phyloP scores from a whole-genome alignment of 1,140 invertebrate genomes.

The Neodiprion lecontei region DNA sequence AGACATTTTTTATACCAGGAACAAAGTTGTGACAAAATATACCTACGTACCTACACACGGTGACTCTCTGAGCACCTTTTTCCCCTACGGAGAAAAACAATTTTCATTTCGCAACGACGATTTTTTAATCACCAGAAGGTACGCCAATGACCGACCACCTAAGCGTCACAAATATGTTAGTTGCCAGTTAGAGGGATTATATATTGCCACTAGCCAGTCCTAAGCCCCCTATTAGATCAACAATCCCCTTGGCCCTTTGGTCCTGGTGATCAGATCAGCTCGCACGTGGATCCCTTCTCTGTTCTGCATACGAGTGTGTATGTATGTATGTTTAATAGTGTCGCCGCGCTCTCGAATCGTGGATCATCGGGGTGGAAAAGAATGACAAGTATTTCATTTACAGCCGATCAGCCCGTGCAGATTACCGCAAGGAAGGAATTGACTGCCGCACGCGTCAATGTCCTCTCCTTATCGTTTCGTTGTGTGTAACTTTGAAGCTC shows the following conservation, averaged over 20 bases:
- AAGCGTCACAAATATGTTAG: slow-evolving; percentile 7
- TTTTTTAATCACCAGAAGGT: background rate
- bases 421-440: background rate
- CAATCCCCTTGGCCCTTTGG: background rate
- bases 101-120: too few species aligned
- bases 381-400: slow-evolving; percentile 8
- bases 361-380: slow-evolving; percentile 3
- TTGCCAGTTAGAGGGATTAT: slow-evolving; percentile 7
- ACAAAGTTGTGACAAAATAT: too few species aligned
- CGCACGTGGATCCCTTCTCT: background rate
- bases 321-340: background rate
- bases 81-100: too few species aligned
- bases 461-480: background rate
- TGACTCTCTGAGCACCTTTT: too few species aligned
- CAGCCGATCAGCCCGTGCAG: background rate
- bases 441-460: background rate
- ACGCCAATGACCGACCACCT: background rate
- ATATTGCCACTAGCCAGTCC: slow-evolving; percentile 1
- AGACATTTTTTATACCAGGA: too few species aligned
- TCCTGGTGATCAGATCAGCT: background rate
- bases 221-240: background rate
- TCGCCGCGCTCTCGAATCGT: background rate
- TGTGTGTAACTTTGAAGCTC: background rate
- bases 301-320: slow-evolving; percentile 1
- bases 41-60: too few species aligned